A percentile compares a stretch with the other conserved stretches of the same genome.
These are phyloP conservation scores for rabbit (Oryctolagus cuniculus) DNA, from an alignment of 2,113 vertebrate species.

Conservation along the genomic window mOryCun1.1 NC_091441.1:122537501-122538000, in stretches of 20 bases:
- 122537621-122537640: not conserved
- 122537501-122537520: not conserved
- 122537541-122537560: not conserved
- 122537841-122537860: rapidly evolving
- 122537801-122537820: not conserved
- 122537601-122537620: too few species aligned
- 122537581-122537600: too few species aligned
- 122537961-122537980: too few species aligned
- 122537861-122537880: not conserved
- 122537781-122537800: not conserved
- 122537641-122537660: not conserved
- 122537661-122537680: too few species aligned
- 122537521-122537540: not conserved
- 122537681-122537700: not conserved
- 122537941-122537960: too few species aligned
- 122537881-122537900: not conserved
- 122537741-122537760: not conserved
- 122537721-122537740: not conserved
- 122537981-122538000: too few species aligned
- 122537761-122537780: not conserved
- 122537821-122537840: not conserved
- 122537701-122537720: not conserved
- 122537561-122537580: not conserved
- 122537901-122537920: too few species aligned
- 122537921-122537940: too few species aligned